Evolutionary conservation across 2,888 invertebrate species (phyloP).

Genomic region (Catocala sponsa): DNA sequence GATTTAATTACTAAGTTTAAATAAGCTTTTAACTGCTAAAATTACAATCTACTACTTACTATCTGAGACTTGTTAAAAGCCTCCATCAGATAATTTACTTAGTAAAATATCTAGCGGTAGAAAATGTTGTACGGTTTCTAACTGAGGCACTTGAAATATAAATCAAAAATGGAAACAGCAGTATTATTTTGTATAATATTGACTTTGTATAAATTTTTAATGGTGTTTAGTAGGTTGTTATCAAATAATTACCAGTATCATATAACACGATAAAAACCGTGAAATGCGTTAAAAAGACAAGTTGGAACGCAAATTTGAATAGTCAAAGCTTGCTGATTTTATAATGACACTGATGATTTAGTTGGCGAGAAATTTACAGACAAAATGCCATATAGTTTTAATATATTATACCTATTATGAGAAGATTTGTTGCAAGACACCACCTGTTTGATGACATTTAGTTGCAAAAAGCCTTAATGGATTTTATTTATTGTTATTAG

Average conservation of each 20-base stretch:
- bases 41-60: no score
- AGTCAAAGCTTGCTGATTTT: constrained; percentile 22
- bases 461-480: constrained; percentile 17
- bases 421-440: constrained; percentile 16
- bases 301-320: constrained; percentile 19
- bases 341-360: constrained; percentile 34
- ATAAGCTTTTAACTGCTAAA: no score
- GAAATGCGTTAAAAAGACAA: constrained; percentile 13
- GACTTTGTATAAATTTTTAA: no score
- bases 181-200: no score
- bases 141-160: no score
- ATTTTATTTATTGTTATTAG: constrained; percentile 25
- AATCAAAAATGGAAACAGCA: no score
- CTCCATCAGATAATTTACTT: no score
- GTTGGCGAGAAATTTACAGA: constrained; percentile 14
- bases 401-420: constrained; percentile 27
- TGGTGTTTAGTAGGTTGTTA: constrained; percentile 3
- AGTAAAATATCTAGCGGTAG: no score
- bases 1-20: no score
- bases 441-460: constrained; percentile 20
- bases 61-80: no score
- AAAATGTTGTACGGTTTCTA: no score
- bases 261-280: constrained; percentile 15
- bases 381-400: constrained; percentile 16
- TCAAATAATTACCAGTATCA: constrained; percentile 4